Evolutionary conservation across 2,797 vertebrate genomes (phyloP).

Genomic region (Micropoecilia bifurca): DNA sequence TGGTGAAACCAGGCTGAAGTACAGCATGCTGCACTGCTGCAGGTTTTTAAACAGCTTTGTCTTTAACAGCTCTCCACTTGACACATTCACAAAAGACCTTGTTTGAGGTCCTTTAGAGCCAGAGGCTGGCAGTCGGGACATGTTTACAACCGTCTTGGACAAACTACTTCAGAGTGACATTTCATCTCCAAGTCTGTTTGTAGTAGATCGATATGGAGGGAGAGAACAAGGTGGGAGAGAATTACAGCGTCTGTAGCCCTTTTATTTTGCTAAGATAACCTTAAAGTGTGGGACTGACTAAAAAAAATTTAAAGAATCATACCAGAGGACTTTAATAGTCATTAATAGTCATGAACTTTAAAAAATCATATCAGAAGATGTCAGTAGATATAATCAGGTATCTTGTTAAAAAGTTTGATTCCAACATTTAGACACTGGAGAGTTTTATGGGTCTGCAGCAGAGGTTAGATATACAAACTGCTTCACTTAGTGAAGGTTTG

Average conservation of each 20-base stretch:
- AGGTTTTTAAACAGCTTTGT: conserved; percentile 40
- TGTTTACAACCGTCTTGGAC: conserved; percentile 65
- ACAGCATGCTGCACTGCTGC: conserved; percentile 26
- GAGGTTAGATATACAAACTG: neutral
- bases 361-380: neutral
- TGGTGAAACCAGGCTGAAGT: neutral
- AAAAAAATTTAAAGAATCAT: neutral
- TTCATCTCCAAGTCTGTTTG: conserved; percentile 65
- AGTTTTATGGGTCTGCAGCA: neutral
- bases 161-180: conserved; percentile 58
- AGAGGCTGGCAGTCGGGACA: conserved; percentile 49
- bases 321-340: neutral
- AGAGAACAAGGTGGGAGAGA: conserved; percentile 5
- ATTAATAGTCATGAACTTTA: neutral
- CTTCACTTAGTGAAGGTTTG: neutral
- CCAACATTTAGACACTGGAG: neutral
- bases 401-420: neutral
- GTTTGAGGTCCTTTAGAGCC: conserved; percentile 50
- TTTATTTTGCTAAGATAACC: conserved; percentile 2
- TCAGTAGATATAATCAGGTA: neutral
- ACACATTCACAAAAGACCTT: conserved; percentile 63
- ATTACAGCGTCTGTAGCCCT: conserved; percentile 15
- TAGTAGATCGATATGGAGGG: conserved; percentile 54
- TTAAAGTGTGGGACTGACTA: neutral
- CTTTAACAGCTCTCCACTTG: conserved; percentile 34